Percentiles rank a stretch among this genome's conserved stretches.
These are phyloP conservation scores for Glandiceps talaboti DNA, from an alignment of 53 echinoderm and acorn worm species.

Conservation along the genomic window DNA sequence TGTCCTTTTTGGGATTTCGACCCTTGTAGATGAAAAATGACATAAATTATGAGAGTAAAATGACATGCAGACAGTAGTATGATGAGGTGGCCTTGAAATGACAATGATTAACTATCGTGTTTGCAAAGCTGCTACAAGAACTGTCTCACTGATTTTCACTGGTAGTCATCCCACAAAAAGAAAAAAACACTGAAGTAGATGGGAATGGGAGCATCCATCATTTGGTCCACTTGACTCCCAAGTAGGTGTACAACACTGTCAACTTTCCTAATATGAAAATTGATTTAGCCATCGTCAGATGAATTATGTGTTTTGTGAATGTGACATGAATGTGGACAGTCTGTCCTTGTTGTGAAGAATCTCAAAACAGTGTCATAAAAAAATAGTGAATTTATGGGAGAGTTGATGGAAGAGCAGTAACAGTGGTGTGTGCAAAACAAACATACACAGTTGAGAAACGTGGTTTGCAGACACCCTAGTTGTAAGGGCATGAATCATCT, in stretches of 20 bases:
- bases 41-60: neutral
- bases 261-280: neutral
- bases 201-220: neutral
- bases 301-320: neutral
- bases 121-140: neutral
- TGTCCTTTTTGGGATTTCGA: neutral
- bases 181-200: no score
- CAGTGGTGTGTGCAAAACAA: no score
- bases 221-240: neutral
- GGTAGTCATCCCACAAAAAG: neutral
- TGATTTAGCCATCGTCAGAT: neutral
- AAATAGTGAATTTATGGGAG: neutral
- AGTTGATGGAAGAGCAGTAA: no score
- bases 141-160: neutral
- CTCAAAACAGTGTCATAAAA: neutral
- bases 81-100: neutral
- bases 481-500: no score
- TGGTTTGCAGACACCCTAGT: no score
- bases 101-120: neutral
- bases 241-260: neutral
- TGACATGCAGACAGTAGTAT: neutral
- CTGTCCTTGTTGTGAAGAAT: neutral
- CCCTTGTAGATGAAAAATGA: neutral
- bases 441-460: no score
- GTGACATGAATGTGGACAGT: neutral